A percentile compares a stretch with the other conserved stretches of the same genome.
Evolutionary conservation across 2,113 vertebrate species (phyloP).

Genomic region (Gopherus flavomarginatus): DNA sequence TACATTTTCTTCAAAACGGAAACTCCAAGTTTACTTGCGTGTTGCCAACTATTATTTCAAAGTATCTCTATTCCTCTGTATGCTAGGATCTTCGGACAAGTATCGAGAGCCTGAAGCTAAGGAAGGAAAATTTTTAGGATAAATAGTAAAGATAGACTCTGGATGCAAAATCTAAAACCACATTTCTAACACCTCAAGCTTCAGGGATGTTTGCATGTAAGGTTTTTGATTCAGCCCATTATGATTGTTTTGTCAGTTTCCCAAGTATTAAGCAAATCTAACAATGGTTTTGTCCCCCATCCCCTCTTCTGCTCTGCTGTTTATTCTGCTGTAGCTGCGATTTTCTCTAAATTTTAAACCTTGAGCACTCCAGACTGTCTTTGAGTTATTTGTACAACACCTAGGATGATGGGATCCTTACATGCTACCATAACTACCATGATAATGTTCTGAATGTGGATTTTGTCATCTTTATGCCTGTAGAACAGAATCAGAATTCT

Average conservation of each 20-base stretch:
- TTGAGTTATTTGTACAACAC: background rate
- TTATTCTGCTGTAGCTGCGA: background rate
- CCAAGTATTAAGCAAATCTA: background rate
- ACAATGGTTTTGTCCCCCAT: background rate
- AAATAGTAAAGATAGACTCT: background rate
- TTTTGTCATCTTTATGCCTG: background rate
- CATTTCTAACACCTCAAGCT: background rate
- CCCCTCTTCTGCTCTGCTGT: background rate
- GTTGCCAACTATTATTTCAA: background rate
- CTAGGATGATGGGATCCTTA: fast-evolving
- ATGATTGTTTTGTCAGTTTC: background rate
- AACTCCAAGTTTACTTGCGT: background rate
- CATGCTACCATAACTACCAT: background rate
- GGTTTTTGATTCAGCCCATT: background rate
- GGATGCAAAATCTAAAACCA: background rate
- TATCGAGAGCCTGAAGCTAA: background rate
- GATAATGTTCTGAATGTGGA: background rate
- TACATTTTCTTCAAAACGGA: background rate
- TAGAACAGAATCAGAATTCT: background rate
- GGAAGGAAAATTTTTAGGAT: background rate
- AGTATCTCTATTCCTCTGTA: background rate
- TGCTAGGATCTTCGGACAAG: background rate
- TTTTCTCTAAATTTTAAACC: background rate
- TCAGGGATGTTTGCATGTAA: background rate
- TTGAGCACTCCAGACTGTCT: background rate